These are phyloP conservation scores for Synanthedon myopaeformis DNA, from an alignment of 2,888 invertebrate species.

Conservation along the genomic window DNA sequence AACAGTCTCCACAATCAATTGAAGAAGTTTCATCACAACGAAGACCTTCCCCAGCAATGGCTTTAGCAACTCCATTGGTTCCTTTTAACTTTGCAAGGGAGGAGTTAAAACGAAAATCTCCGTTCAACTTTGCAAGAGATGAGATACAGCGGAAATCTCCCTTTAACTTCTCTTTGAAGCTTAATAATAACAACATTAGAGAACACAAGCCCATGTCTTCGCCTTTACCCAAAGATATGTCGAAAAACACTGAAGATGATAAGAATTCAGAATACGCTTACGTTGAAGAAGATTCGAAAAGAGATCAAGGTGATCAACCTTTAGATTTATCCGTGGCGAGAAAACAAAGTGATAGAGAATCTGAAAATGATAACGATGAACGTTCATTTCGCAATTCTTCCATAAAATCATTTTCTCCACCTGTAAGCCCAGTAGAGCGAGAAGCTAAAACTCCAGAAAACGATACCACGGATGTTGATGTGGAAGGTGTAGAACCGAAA, in stretches of 20 bases:
- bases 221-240: constrained; percentile 44
- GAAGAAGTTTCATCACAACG: constrained; percentile 75
- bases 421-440: constrained; percentile 48
- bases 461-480: constrained; percentile 68
- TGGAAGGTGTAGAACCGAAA: constrained; percentile 63
- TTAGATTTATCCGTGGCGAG: constrained; percentile 78
- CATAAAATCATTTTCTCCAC: constrained; percentile 56
- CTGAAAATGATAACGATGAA: constrained; percentile 48
- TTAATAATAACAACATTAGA: constrained; percentile 38
- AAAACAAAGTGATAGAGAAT: constrained; percentile 60
- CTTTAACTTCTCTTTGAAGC: constrained; percentile 42
- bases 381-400: constrained; percentile 52
- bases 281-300: constrained; percentile 40
- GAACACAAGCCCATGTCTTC: constrained; percentile 34
- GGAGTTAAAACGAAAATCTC: constrained; percentile 44
- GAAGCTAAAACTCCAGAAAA: constrained; percentile 56
- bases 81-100: constrained; percentile 44
- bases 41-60: constrained; percentile 75
- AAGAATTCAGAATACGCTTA: constrained; percentile 47
- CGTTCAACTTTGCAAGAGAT: constrained; percentile 43
- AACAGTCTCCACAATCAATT: constrained; percentile 75
- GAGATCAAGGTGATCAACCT: constrained; percentile 74
- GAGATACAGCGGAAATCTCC: constrained; percentile 47
- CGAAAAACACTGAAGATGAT: constrained; percentile 36
- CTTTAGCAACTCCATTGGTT: constrained; percentile 47